Evolutionary conservation across 2,113 vertebrate species (phyloP).

Genomic region (Platysteira castanea): DNA sequence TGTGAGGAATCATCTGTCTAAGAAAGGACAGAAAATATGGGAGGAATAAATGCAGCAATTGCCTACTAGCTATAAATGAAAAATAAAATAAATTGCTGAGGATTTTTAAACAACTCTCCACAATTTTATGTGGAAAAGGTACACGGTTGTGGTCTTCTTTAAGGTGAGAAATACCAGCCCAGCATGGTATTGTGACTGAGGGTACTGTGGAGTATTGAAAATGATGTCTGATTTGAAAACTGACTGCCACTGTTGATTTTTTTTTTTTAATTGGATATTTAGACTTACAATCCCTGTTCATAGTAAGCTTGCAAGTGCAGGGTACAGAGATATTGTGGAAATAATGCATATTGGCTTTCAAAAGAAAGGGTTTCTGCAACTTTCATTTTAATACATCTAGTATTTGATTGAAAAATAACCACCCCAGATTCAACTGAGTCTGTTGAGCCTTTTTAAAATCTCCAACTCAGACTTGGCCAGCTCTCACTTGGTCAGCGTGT

Average conservation of each 20-base stretch:
- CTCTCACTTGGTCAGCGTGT: neutral
- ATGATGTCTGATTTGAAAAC: neutral
- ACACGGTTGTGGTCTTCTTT: neutral
- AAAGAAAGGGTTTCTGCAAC: neutral
- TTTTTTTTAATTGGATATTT: neutral
- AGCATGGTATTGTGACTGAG: neutral
- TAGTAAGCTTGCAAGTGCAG: neutral
- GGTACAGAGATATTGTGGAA: neutral
- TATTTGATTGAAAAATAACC: neutral
- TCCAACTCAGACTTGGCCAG: neutral
- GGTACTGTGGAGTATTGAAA: neutral
- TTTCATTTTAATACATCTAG: neutral
- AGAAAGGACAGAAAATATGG: neutral
- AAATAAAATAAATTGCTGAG: neutral
- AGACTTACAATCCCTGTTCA: neutral
- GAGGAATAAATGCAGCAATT: neutral
- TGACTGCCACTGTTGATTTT: neutral
- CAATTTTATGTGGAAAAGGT: neutral
- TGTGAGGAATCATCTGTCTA: neutral
- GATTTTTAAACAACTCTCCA: neutral
- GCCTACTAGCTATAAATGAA: neutral
- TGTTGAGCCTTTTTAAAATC: neutral
- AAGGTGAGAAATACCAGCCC: neutral
- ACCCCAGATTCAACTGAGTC: neutral
- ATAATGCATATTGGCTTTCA: neutral